Evolutionary conservation across 2,113 vertebrate species (phyloP).

Genomic region (Dromaius novaehollandiae): DNA sequence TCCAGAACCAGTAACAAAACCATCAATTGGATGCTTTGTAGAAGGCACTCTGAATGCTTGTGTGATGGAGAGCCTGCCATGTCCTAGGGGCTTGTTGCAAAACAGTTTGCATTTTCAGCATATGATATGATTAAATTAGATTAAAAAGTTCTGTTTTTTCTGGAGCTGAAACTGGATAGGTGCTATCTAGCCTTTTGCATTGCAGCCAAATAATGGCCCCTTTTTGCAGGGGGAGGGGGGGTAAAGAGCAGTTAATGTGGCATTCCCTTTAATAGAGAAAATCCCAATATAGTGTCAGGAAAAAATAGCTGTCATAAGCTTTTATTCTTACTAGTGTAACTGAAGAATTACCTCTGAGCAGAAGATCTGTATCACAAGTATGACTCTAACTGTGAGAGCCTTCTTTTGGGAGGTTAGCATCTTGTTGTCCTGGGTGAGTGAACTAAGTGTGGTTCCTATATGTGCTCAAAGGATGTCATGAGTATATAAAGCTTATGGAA

Average conservation of each 20-base stretch:
- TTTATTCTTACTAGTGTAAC: not conserved
- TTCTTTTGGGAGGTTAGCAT: not conserved
- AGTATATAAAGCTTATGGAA: not conserved
- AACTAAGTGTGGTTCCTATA: not conserved
- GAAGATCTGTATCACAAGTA: not conserved
- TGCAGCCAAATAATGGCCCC: not conserved
- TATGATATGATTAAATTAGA: not conserved
- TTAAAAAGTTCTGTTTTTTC: not conserved
- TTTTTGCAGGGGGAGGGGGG: not conserved
- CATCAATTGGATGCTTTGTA: not conserved
- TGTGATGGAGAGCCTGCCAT: not conserved
- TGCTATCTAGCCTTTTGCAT: not conserved
- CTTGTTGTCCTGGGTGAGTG: not conserved
- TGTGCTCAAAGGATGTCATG: not conserved
- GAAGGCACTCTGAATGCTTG: not conserved
- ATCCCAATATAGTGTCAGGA: not conserved
- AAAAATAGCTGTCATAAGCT: not conserved
- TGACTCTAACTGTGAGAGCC: not conserved
- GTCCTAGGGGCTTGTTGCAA: not conserved
- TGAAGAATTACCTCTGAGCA: not conserved
- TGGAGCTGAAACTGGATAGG: not conserved
- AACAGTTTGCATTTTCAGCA: not conserved
- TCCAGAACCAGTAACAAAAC: not conserved
- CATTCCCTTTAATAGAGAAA: not conserved
- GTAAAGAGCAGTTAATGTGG: not conserved